These are phyloP conservation scores for Drosophila rhopaloa DNA, from an alignment of 1,140 invertebrate genomes.

Conservation along the genomic window DNA sequence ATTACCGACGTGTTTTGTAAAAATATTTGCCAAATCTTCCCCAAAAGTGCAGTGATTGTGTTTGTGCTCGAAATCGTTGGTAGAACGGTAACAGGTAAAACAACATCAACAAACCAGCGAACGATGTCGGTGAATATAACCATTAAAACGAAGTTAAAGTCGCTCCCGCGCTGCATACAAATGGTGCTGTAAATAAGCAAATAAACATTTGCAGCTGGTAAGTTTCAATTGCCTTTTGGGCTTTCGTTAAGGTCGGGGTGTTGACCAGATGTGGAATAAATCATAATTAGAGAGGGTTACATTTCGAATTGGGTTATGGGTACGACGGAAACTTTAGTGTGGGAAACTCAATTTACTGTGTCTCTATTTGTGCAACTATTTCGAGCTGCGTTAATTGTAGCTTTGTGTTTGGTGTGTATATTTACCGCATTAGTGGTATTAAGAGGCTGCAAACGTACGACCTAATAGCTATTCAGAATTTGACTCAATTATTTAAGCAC, in stretches of 20 bases:
- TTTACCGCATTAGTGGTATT: slow-evolving; percentile 16
- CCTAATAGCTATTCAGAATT: neutral
- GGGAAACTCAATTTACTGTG: slow-evolving; percentile 16
- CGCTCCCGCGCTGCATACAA: slow-evolving; percentile 50
- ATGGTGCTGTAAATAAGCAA: slow-evolving; percentile 57
- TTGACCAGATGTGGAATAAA: slow-evolving; percentile 32
- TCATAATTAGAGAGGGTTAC: slow-evolving; percentile 35
- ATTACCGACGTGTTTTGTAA: slow-evolving; percentile 20
- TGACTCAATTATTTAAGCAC: too few species aligned
- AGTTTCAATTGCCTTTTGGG: slow-evolving; percentile 36
- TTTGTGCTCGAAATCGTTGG: slow-evolving; percentile 56
- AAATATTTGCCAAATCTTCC: slow-evolving; percentile 26
- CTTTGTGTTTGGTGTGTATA: slow-evolving; percentile 6
- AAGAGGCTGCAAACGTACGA: neutral
- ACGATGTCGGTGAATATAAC: slow-evolving; percentile 39
- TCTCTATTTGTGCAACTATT: slow-evolving; percentile 16
- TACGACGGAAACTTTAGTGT: slow-evolving; percentile 8
- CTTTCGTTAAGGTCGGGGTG: slow-evolving; percentile 12
- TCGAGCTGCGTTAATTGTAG: slow-evolving; percentile 21
- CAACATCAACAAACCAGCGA: slow-evolving; percentile 20
- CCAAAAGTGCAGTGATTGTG: slow-evolving; percentile 44
- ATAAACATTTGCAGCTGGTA: slow-evolving; percentile 22
- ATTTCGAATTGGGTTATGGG: slow-evolving; percentile 36
- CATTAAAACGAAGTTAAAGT: slow-evolving; percentile 53
- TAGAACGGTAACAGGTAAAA: slow-evolving; percentile 61